A percentile compares a stretch with the other conserved stretches of the same genome.
Conservation (phyloP, 2,113 vertebrate genomes). For the Hyperopisus bebe region DNA sequence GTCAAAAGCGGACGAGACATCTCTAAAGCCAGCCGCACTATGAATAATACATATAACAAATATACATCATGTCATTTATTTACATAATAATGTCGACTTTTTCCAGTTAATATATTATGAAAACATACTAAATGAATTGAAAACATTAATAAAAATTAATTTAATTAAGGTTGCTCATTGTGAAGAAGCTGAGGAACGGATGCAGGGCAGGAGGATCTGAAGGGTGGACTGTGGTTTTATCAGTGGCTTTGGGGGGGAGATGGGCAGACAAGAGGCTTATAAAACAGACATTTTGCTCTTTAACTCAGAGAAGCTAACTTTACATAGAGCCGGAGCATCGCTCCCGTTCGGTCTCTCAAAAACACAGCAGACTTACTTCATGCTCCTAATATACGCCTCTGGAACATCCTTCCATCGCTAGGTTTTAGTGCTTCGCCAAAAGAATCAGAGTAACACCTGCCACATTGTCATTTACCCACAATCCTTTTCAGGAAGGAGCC, state of each 20-base stretch:
- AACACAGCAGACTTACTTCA: background rate
- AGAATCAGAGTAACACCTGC: background rate
- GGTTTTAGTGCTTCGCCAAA: background rate
- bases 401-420: background rate
- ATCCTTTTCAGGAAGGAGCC: background rate
- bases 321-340: background rate
- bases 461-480: background rate
- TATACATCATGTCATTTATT: background rate
- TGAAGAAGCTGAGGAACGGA: background rate
- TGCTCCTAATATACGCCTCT: background rate
- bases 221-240: background rate
- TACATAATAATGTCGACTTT: background rate
- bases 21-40: background rate
- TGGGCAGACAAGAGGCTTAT: fast-evolving
- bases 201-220: background rate
- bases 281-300: background rate
- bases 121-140: background rate
- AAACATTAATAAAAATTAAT: background rate
- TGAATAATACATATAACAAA: background rate
- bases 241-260: background rate
- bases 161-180: background rate
- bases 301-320: background rate
- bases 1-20: background rate
- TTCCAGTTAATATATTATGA: background rate
- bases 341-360: background rate